Conservation (phyloP, 2,113 vertebrate genomes). For the Oophaga pumilio region DNA sequence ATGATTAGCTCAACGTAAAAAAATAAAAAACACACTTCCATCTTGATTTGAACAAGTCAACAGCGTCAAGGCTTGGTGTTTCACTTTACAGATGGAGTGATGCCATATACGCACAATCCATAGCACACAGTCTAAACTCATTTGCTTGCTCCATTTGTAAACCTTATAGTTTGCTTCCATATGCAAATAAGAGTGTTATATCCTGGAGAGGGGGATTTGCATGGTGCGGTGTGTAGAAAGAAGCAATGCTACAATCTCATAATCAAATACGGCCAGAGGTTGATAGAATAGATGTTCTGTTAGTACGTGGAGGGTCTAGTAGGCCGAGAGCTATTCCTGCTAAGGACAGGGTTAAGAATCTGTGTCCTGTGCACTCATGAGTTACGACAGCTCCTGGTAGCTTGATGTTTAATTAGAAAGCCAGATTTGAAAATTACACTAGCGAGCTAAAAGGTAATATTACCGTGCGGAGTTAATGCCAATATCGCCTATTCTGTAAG, state of each 20-base stretch:
- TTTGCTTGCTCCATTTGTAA: slow-evolving; percentile 10
- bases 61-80: not conserved
- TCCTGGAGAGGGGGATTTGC: slow-evolving; percentile 12
- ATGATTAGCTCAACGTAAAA: not conserved
- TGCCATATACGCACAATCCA: slow-evolving; percentile 6
- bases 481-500: slow-evolving; percentile 4
- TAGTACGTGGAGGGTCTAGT: not conserved
- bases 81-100: not conserved
- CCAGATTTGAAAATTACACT: not conserved
- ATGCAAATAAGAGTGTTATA: slow-evolving; percentile 19
- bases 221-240: too few relatives aligned
- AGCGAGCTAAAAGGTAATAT: slow-evolving; percentile 20
- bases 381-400: slow-evolving; percentile 5
- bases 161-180: not conserved
- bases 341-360: not conserved
- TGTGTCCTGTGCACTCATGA: slow-evolving; percentile 1
- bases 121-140: not conserved
- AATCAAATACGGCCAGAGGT: not conserved
- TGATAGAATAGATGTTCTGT: not conserved
- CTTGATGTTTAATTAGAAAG: slow-evolving; percentile 37
- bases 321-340: not conserved
- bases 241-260: not conserved
- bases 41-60: not conserved
- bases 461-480: slow-evolving; percentile 3
- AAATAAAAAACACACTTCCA: not conserved